Evolutionary conservation across 1,140 invertebrate species (phyloP).

Genomic region (Hyposmocoma kahamanoa): DNA sequence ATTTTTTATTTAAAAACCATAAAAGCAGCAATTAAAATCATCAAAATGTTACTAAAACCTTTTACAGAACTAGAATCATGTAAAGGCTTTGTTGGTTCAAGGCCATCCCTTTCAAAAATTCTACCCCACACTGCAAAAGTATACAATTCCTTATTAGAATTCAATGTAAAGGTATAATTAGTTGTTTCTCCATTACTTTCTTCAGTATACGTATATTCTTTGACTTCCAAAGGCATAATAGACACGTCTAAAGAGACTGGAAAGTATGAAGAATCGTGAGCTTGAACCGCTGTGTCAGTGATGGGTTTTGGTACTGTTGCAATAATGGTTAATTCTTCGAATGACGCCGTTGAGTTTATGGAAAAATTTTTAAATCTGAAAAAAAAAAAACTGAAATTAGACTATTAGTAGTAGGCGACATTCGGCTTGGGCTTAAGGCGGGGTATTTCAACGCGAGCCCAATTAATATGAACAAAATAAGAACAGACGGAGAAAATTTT

Average conservation of each 20-base stretch:
- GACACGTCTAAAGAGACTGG: slow-evolving; percentile 43
- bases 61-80: slow-evolving; percentile 2
- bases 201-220: slow-evolving; percentile 28
- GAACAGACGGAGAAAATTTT: too few relatives aligned
- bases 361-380: slow-evolving; percentile 43
- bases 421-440: neutral
- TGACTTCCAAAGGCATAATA: slow-evolving; percentile 47
- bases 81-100: slow-evolving; percentile 24
- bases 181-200: slow-evolving; percentile 6
- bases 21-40: too few relatives aligned
- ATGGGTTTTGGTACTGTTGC: slow-evolving; percentile 36
- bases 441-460: too few relatives aligned
- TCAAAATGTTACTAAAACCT: neutral
- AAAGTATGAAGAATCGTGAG: slow-evolving; percentile 36
- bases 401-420: too few relatives aligned
- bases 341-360: slow-evolving; percentile 31
- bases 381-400: too few relatives aligned
- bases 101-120: slow-evolving; percentile 37
- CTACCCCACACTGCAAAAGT: slow-evolving; percentile 53
- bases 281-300: slow-evolving; percentile 19
- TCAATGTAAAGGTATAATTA: slow-evolving; percentile 24
- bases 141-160: slow-evolving; percentile 32
- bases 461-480: too few relatives aligned
- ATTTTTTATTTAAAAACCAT: too few relatives aligned
- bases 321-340: slow-evolving; percentile 43